A percentile compares a stretch with the other conserved stretches of the same genome.
These are phyloP conservation scores for Micromesistius poutassou DNA, from an alignment of 2,797 vertebrate genomes.

Conservation along the genomic window DNA sequence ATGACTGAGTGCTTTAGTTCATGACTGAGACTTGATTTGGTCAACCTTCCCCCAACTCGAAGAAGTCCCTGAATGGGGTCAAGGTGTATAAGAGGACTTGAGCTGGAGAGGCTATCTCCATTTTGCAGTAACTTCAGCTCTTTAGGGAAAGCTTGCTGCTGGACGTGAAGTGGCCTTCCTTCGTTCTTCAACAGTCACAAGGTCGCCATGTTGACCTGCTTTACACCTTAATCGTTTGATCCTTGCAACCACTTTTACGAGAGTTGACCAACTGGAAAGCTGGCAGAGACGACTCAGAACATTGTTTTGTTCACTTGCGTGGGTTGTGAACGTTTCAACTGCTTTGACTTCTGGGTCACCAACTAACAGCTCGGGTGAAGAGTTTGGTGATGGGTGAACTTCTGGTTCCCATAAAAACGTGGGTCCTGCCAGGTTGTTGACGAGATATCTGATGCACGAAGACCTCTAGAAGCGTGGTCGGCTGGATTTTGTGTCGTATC, in stretches of 20 bases:
- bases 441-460: neutral
- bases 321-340: neutral
- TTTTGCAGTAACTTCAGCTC: conserved; percentile 11
- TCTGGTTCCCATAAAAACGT: conserved; percentile 9
- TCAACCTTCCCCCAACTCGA: too few species aligned
- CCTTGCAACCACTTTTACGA: conserved; percentile 31
- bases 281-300: neutral
- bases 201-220: neutral
- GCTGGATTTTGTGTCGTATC: neutral
- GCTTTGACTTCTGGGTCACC: conserved; percentile 37
- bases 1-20: too few species aligned
- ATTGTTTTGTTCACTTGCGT: neutral
- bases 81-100: too few species aligned
- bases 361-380: conserved; percentile 18
- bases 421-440: neutral
- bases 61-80: too few species aligned
- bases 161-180: conserved; percentile 17
- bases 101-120: too few species aligned
- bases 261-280: conserved; percentile 19
- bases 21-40: too few species aligned
- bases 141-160: conserved; percentile 16
- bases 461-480: neutral
- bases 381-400: neutral
- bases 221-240: conserved; percentile 30
- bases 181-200: conserved; percentile 20